phyloP scores from a whole-genome alignment of 2,113 vertebrate species.

The Morone chrysops region DNA sequence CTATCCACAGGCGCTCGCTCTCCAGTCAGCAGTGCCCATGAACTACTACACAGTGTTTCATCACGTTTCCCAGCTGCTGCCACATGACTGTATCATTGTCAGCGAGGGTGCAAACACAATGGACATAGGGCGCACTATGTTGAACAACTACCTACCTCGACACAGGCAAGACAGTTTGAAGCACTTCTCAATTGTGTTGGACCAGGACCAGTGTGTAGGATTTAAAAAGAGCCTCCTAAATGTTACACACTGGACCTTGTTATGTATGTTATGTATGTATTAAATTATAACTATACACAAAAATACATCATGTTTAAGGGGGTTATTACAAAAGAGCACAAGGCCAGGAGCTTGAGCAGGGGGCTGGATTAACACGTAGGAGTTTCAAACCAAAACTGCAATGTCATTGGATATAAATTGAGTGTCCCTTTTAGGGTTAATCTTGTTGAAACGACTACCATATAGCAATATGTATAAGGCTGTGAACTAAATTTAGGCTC shows the following conservation, averaged over 20 bases:
- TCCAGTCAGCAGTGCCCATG: constrained; percentile 87
- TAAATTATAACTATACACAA: not conserved
- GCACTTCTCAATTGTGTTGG: not conserved
- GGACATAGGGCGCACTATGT: constrained; percentile 97
- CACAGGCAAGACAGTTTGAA: constrained; percentile 86
- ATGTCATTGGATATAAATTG: no score
- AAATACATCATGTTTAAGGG: not conserved
- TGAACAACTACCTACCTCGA: constrained; percentile 91
- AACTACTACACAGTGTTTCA: constrained; percentile 97
- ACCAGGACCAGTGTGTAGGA: not conserved
- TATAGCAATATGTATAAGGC: not conserved
- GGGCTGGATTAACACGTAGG: not conserved
- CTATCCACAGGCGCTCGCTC: constrained; percentile 85
- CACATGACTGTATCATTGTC: constrained; percentile 92
- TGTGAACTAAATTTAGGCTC: not conserved
- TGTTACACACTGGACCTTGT: no score
- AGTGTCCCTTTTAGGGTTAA: no score
- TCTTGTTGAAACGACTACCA: not conserved
- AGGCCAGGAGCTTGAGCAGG: not conserved
- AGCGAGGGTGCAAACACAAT: constrained; percentile 99
- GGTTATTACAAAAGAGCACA: not conserved
- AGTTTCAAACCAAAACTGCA: no score
- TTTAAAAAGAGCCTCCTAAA: no score
- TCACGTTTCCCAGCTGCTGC: constrained; percentile 89
- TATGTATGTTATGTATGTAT: not conserved